A percentile compares a stretch with the other conserved stretches of the same genome.
Evolutionary conservation across 2,888 invertebrate species (phyloP).

Genomic region (Acanthoscelides obtectus): DNA sequence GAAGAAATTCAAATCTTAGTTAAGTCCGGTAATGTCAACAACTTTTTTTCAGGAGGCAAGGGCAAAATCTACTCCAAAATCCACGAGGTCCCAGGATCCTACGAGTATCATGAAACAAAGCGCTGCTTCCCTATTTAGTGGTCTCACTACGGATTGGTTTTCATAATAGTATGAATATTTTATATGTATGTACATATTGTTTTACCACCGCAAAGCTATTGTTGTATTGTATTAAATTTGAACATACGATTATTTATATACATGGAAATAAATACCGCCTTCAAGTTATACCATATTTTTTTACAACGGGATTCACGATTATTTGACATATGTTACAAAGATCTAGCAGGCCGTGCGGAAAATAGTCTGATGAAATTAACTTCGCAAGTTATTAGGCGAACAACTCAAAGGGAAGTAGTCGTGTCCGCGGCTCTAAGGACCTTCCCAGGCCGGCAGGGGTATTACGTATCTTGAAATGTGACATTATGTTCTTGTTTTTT

Average conservation of each 20-base stretch:
- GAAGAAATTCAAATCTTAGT: no score
- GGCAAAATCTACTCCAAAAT: neutral
- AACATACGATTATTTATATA: neutral
- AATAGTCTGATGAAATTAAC: no score
- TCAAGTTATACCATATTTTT: neutral
- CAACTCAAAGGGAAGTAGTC: no score
- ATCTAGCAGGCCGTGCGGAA: no score
- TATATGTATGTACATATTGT: neutral
- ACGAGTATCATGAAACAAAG: slow-evolving; percentile 62
- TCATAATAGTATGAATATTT: slow-evolving; percentile 35
- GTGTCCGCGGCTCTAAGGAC: no score
- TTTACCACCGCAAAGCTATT: neutral
- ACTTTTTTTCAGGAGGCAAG: neutral
- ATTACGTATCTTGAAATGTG: no score
- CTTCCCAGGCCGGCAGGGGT: no score
- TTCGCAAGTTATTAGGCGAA: no score
- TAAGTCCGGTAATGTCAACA: no score
- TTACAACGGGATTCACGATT: no score
- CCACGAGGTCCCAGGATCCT: slow-evolving; percentile 43
- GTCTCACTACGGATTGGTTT: slow-evolving; percentile 82
- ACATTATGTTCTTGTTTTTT: no score
- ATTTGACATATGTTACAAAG: no score
- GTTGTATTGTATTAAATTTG: neutral
- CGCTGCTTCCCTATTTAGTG: slow-evolving; percentile 76
- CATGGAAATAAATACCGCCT: neutral